Evolutionary conservation across 2,797 vertebrate genomes (phyloP).

Genomic region (Delichon dasypus): DNA sequence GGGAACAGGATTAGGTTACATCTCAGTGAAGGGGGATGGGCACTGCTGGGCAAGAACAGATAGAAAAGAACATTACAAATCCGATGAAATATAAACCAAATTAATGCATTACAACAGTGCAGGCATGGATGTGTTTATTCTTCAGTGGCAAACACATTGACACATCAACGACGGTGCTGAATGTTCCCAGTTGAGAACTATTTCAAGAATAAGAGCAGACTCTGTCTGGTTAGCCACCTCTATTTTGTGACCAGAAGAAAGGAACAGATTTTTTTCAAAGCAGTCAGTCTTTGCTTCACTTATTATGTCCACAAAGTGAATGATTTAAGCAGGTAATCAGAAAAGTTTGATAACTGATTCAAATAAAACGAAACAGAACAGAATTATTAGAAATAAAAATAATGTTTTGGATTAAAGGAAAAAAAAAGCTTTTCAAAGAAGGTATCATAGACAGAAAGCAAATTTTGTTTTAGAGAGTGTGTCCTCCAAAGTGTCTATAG

Average conservation of each 20-base stretch:
- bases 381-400: background rate
- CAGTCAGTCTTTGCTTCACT: background rate
- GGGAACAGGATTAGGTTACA: too few species aligned
- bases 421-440: background rate
- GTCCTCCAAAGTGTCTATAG: background rate
- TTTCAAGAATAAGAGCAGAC: background rate
- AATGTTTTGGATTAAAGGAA: background rate
- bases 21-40: too few species aligned
- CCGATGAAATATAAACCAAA: too few species aligned
- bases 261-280: background rate
- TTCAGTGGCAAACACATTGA: background rate
- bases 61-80: too few species aligned
- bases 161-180: background rate
- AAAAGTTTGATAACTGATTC: background rate
- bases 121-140: background rate
- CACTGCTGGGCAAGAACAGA: too few species aligned
- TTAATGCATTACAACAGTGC: background rate
- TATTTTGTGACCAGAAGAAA: background rate
- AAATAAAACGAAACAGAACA: background rate
- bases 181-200: background rate
- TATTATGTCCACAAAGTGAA: background rate
- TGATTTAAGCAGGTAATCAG: background rate
- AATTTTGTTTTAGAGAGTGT: background rate
- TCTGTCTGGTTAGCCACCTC: background rate
- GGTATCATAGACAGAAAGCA: background rate